Evolutionary conservation across 53 echinoderm and acorn worm species (phyloP).

Genomic region (Zoroaster sp.): DNA sequence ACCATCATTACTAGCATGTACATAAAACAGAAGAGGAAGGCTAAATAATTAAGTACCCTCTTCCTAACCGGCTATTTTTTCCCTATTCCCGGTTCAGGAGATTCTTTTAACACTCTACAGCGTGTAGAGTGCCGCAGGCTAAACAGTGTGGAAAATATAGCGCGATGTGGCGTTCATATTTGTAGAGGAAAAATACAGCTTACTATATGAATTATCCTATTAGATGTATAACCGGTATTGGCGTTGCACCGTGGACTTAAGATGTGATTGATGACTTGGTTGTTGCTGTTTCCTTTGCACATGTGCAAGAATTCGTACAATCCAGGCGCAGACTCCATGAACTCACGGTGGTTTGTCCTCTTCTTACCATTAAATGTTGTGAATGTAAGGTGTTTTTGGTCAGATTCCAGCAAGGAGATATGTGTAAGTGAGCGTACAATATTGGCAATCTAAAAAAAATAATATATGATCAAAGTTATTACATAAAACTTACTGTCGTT

Average conservation of each 20-base stretch:
- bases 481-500: too few species aligned
- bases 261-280: slow-evolving; percentile 22
- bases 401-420: too few species aligned
- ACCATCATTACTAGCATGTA: neutral
- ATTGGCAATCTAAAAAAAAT: too few species aligned
- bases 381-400: too few species aligned
- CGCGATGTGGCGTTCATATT: neutral
- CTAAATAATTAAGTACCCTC: slow-evolving; percentile 17
- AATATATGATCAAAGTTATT: too few species aligned
- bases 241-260: slow-evolving; percentile 26
- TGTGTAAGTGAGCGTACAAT: too few species aligned
- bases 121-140: slow-evolving; percentile 14
- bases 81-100: neutral
- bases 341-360: too few species aligned
- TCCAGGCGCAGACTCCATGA: too few species aligned
- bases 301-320: too few species aligned
- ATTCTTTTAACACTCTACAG: neutral
- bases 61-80: slow-evolving; percentile 16
- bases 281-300: neutral
- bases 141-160: neutral
- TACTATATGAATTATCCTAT: slow-evolving; percentile 28
- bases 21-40: neutral
- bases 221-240: slow-evolving; percentile 21
- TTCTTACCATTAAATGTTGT: too few species aligned
- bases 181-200: slow-evolving; percentile 25